These are phyloP conservation scores for Nemurella pictetii DNA, from an alignment of 2,888 invertebrate genomes.

Conservation along the genomic window DNA sequence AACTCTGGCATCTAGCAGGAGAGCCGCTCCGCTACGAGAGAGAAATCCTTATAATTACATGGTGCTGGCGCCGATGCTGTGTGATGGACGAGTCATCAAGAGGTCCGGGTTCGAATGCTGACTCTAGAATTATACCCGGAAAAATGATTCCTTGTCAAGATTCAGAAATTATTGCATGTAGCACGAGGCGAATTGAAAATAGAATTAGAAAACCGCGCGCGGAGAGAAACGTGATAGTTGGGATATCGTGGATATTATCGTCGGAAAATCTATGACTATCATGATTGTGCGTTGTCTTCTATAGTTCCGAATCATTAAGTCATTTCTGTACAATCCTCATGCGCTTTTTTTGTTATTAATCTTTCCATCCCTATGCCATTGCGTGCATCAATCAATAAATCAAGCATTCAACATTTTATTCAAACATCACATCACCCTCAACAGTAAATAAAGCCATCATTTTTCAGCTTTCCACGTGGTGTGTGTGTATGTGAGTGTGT, in stretches of 20 bases:
- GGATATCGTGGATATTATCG: not conserved
- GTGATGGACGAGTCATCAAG: not conserved
- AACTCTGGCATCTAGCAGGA: too few species aligned
- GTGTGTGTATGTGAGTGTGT: too few species aligned
- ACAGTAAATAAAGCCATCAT: not conserved
- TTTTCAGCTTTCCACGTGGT: not conserved
- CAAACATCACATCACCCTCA: not conserved
- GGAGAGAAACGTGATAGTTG: not conserved
- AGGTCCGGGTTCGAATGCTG: not conserved
- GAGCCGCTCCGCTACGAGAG: not conserved
- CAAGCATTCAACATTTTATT: not conserved
- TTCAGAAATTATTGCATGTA: not conserved
- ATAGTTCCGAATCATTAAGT: too few species aligned
- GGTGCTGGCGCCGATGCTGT: not conserved
- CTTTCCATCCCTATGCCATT: not conserved
- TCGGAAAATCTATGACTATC: not conserved
- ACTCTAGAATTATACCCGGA: not conserved
- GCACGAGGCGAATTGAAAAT: not conserved
- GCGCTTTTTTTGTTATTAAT: not conserved
- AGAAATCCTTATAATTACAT: not conserved
- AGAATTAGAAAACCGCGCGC: not conserved
- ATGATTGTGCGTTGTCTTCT: not conserved
- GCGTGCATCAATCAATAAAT: not conserved
- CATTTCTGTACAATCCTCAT: too few species aligned
- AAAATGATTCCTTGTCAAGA: not conserved